Percentiles rank a stretch among this genome's conserved stretches.
phyloP scores from a whole-genome alignment of 2,113 vertebrate species.

The Leptosomus discolor region DNA sequence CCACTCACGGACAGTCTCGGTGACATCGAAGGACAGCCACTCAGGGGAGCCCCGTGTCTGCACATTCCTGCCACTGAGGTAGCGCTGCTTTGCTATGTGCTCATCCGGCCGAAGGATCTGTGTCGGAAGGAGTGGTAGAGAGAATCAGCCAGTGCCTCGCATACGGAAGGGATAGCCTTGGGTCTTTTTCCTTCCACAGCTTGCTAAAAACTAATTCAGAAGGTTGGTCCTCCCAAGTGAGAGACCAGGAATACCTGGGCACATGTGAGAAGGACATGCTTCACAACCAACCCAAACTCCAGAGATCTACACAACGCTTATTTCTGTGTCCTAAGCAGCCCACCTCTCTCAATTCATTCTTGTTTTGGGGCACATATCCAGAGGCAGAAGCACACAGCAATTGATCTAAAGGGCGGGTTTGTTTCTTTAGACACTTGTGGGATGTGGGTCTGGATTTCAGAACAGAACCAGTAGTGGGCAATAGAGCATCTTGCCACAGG shows the following conservation, averaged over 20 bases:
- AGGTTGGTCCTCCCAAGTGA: constrained; percentile 22
- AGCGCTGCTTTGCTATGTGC: constrained; percentile 94
- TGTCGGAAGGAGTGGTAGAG: not conserved
- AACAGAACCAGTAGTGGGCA: not conserved
- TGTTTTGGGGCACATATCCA: not conserved
- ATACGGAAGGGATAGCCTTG: constrained; percentile 53
- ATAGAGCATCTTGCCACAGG: not conserved
- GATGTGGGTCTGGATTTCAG: not conserved
- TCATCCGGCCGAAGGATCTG: constrained; percentile 92
- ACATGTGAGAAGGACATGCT: not conserved
- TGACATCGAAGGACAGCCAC: constrained; percentile 98
- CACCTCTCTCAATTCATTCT: not conserved
- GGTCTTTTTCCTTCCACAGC: constrained; percentile 47
- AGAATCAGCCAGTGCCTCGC: not conserved
- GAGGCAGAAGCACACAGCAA: not conserved
- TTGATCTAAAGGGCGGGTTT: not conserved
- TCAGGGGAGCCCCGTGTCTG: constrained; percentile 88
- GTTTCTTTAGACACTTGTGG: not conserved
- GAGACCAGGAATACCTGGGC: not conserved
- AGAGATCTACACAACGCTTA: not conserved
- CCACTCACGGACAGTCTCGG: constrained; percentile 94
- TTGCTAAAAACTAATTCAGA: constrained; percentile 61
- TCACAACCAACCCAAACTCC: not conserved
- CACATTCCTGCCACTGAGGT: constrained; percentile 91
- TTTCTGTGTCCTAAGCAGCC: not conserved